Percentiles rank a stretch among this genome's conserved stretches.
phyloP scores from a whole-genome alignment of 2,113 vertebrate species.

The Eulemur rufifrons region DNA sequence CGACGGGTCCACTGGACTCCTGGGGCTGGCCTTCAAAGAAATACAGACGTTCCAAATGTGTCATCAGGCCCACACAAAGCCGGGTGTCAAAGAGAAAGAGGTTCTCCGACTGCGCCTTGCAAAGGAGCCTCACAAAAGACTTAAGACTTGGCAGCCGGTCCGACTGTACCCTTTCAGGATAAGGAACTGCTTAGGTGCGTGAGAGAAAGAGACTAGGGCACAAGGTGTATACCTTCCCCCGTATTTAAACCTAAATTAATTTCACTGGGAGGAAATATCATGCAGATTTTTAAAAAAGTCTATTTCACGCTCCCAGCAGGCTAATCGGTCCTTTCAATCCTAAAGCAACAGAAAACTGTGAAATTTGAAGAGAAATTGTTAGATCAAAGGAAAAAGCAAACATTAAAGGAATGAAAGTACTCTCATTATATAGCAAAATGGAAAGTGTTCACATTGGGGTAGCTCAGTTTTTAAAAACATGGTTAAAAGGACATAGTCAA shows the following conservation, averaged over 20 bases:
- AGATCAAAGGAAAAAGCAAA: conserved; percentile 75
- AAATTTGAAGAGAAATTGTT: conserved; percentile 79
- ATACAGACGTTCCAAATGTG: conserved; percentile 17
- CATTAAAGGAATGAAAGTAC: conserved; percentile 74
- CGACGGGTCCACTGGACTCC: neutral
- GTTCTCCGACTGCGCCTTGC: neutral
- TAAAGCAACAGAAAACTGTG: conserved; percentile 77
- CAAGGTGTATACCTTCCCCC: neutral
- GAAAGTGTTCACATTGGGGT: conserved; percentile 64
- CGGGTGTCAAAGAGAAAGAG: neutral
- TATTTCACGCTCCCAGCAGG: conserved; percentile 76
- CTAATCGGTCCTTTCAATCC: conserved; percentile 70
- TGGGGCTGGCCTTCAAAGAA: conserved; percentile 34
- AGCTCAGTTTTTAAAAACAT: conserved; percentile 60
- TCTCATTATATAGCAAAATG: conserved; percentile 74
- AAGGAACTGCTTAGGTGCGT: conserved; percentile 37
- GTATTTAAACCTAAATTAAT: conserved; percentile 77
- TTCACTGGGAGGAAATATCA: conserved; percentile 64
- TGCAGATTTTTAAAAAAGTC: conserved; percentile 50
- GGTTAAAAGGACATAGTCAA: conserved; percentile 67
- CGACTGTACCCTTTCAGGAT: neutral
- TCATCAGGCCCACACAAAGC: conserved; percentile 68
- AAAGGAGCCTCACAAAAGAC: conserved; percentile 51
- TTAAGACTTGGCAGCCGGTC: neutral
- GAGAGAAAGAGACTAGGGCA: neutral